These are phyloP conservation scores for Beroe forskalii DNA, from an alignment of 37 sponge, comb jelly and placozoan species.

Conservation along the genomic window DNA sequence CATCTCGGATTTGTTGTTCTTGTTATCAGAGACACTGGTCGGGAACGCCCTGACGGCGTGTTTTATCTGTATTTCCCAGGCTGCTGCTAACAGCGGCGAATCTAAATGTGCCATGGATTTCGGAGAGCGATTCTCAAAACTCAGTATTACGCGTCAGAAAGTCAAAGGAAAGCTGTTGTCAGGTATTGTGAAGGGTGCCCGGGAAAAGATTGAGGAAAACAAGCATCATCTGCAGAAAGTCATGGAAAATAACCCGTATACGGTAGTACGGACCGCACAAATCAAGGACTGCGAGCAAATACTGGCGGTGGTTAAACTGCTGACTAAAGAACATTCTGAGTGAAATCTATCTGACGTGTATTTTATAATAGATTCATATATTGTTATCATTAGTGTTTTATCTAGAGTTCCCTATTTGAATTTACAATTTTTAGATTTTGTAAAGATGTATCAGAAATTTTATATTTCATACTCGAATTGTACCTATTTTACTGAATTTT, in stretches of 20 bases:
- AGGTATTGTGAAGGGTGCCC: not conserved
- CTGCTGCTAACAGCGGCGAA: not conserved
- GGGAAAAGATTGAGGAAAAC: not conserved
- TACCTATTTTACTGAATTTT: too few species aligned
- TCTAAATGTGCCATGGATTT: not conserved
- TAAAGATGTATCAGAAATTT: too few species aligned
- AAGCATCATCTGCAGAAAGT: not conserved
- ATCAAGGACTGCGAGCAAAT: not conserved
- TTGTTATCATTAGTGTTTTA: too few species aligned
- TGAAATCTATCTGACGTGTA: too few species aligned
- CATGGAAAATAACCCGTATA: not conserved
- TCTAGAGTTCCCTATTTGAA: too few species aligned
- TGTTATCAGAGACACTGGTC: not conserved
- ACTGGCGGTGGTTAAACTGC: not conserved
- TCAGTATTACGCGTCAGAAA: not conserved
- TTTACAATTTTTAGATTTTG: too few species aligned
- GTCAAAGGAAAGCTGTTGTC: not conserved
- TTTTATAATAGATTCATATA: too few species aligned
- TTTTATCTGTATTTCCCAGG: not conserved
- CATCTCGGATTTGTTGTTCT: not conserved
- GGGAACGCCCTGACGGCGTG: not conserved
- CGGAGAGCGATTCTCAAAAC: not conserved
- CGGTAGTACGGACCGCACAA: not conserved
- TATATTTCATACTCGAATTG: too few species aligned
- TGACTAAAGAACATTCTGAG: too few species aligned